A percentile compares a stretch with the other conserved stretches of the same genome.
phyloP scores from a whole-genome alignment of 2,113 vertebrate genomes.

The Hippocampus abdominalis region DNA sequence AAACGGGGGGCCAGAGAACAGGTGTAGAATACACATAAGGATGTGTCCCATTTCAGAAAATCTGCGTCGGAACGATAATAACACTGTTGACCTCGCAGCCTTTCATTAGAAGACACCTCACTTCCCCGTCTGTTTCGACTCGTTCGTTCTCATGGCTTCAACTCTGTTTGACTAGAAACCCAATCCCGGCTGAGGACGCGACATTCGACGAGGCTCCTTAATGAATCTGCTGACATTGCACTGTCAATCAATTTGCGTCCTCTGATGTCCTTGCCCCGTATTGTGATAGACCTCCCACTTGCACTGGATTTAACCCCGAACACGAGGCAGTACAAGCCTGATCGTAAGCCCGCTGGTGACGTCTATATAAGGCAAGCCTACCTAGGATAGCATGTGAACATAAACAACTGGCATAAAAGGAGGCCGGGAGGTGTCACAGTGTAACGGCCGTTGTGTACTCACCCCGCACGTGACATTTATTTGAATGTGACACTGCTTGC shows the following conservation, averaged over 20 bases:
- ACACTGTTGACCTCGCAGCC: conserved; percentile 17
- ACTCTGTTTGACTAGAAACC: conserved; percentile 59
- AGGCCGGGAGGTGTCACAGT: conserved; percentile 42
- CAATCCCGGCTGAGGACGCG: conserved; percentile 27
- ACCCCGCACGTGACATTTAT: conserved; percentile 42
- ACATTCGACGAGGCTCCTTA: conserved; percentile 12
- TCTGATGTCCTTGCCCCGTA: conserved; percentile 10
- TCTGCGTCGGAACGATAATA: conserved; percentile 9
- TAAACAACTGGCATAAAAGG: conserved; percentile 76
- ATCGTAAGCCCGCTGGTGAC: conserved; percentile 40
- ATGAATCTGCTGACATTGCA: conserved; percentile 17
- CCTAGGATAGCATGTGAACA: conserved; percentile 48
- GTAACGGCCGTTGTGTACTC: conserved; percentile 43
- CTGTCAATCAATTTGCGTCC: conserved; percentile 2
- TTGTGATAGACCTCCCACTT: conserved; percentile 8
- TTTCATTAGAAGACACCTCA: conserved; percentile 49
- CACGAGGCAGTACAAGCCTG: conserved; percentile 29
- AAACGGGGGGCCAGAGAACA: conserved; percentile 23
- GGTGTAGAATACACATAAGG: conserved; percentile 24
- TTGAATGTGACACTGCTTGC: conserved; percentile 29
- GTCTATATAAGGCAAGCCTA: conserved; percentile 67
- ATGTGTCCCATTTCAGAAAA: conserved; percentile 44
- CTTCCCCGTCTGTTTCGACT: conserved; percentile 28
- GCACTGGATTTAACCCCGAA: conserved; percentile 3
- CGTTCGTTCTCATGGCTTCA: conserved; percentile 44